Evolutionary conservation across 2,113 vertebrate genomes (phyloP).

Genomic region (Cnemophilus loriae): DNA sequence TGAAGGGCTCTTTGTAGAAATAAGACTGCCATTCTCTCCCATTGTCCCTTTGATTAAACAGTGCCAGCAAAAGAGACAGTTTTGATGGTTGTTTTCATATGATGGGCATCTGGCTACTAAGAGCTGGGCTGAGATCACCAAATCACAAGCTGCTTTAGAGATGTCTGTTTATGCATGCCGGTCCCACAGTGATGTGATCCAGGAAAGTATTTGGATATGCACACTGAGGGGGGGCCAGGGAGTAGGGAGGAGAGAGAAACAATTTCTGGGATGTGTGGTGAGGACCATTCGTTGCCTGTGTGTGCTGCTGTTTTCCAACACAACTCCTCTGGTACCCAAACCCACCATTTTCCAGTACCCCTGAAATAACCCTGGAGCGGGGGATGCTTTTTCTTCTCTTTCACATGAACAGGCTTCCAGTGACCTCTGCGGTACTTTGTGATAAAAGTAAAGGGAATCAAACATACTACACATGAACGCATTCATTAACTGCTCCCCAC

Average conservation of each 20-base stretch:
- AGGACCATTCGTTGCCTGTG: neutral
- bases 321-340: neutral
- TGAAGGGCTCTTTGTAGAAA: constrained; percentile 59
- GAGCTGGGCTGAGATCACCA: constrained; percentile 52
- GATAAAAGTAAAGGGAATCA: neutral
- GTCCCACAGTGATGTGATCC: constrained; percentile 3
- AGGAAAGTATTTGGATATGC: constrained; percentile 1
- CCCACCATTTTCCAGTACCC: neutral
- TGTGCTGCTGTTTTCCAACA: neutral
- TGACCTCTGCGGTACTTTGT: neutral
- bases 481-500: neutral
- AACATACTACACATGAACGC: neutral
- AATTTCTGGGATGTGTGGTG: neutral
- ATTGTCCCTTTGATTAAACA: constrained; percentile 55
- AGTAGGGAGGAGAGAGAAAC: neutral
- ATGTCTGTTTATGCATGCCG: neutral
- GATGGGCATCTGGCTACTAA: constrained; percentile 50
- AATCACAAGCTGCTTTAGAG: constrained; percentile 26
- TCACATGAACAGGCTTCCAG: neutral
- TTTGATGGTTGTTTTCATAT: constrained; percentile 56
- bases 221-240: neutral
- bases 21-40: constrained; percentile 47
- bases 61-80: constrained; percentile 53
- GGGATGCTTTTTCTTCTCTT: neutral
- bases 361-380: neutral